Percentiles rank a stretch among this genome's conserved stretches.
Conservation (phyloP, 2,888 invertebrate genomes). For the Abrostola triplasia region DNA sequence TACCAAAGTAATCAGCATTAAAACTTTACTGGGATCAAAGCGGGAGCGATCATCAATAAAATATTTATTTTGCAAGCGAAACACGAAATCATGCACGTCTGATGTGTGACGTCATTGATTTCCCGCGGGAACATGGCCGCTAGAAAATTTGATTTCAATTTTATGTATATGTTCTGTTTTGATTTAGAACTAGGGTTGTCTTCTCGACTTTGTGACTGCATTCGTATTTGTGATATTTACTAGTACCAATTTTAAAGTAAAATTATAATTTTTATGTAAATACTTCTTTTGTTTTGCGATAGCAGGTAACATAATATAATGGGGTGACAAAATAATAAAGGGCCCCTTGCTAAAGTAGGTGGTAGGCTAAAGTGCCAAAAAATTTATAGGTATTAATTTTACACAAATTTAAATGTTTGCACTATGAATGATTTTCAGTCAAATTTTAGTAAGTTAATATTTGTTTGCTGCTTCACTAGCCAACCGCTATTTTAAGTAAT, state of each 20-base stretch:
- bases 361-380: too few species aligned
- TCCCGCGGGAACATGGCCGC: conserved; percentile 67
- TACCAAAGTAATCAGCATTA: conserved; percentile 64
- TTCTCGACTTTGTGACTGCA: background rate
- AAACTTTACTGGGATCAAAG: conserved; percentile 68
- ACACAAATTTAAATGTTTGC: too few species aligned
- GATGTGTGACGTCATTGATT: conserved; percentile 71
- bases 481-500: too few species aligned
- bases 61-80: conserved; percentile 71
- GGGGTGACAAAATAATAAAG: too few species aligned
- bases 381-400: too few species aligned
- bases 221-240: background rate
- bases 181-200: conserved; percentile 55
- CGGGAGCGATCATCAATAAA: conserved; percentile 71
- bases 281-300: too few species aligned
- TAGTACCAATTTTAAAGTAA: background rate
- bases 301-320: too few species aligned
- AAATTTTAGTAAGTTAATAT: too few species aligned
- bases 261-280: too few species aligned
- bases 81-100: conserved; percentile 70
- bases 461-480: too few species aligned
- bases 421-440: too few species aligned
- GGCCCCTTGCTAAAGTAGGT: too few species aligned
- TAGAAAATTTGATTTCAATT: conserved; percentile 76
- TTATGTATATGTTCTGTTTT: conserved; percentile 64